Base-by-base conservation (phyloP, 1,140 invertebrate genomes). In the Drosophila lowei region DNA sequence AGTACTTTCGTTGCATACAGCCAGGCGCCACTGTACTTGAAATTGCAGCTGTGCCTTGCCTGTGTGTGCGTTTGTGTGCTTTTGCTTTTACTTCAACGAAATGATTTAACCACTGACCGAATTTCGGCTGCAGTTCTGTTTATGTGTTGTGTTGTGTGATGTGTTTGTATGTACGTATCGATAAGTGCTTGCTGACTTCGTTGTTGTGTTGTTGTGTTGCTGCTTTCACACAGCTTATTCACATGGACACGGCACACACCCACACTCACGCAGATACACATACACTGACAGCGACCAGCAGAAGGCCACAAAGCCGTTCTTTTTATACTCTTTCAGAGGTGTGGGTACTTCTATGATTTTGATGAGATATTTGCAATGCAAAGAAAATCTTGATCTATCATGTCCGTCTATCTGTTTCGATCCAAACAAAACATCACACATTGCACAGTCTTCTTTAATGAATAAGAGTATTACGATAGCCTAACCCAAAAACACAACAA, bases 51-150 rank as follows among this genome's bases (percentile, higher is more conserved):
- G 54, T 56, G 44, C 53, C 6, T 13, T 50, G 16, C n/a, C 50
- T 23, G 7, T 18, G 15, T 48, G 42, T 47, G 21, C 65, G 21
- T 67, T 16, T 53, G 30, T 61, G 46, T 56, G 62, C 81, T 74
- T 86, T 86, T 59, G 77, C 74, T 86, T 86, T 86, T 86, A 78
- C 83, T 86, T 86, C 81, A 86, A 86, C 86, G 81, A 88, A 86
- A 86, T 86, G 81, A 88, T 86, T 86, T 67, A 88, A 81, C 73
- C 83, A 86, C 81, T 86, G 81, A 86, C 81, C 81, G 81, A 86
- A 86, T 86, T 86, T 88, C 58, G 81, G 83, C 65, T 71, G 57
- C 46, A 56, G 64, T 68, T 72, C 9, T 62, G 63, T 47, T 50
- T 76, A 34, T 66, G 15, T 54, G 56, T 73, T 60, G 44, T 25